Base-by-base conservation (phyloP, 2,888 invertebrate genomes). In the Pollenia angustigena region DNA sequence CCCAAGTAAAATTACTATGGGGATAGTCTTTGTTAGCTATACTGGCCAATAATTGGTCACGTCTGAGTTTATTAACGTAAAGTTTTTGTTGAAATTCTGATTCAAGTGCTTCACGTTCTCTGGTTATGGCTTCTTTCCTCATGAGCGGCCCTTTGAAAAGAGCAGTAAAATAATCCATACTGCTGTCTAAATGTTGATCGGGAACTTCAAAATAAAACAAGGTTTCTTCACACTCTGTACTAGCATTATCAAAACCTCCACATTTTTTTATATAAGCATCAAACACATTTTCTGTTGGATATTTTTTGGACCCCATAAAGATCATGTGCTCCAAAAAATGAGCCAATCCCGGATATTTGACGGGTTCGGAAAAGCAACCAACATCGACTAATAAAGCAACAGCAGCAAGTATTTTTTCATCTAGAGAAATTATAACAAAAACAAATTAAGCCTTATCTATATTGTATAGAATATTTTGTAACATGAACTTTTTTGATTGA, bases 221-320 rank as follows among this genome's bases (percentile, higher is more conserved):
- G 0, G 98, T 98, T 90, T 95, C 95, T 93, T 98, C 98, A 92
- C 96, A 96, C 91, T 97, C 98, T 0, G 98, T 98, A 50, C 96
- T 95, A 0, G 98, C 98, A 92, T 98, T 98, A 91, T 96, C 96
- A 10, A 95, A 96, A 6, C 98, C 98, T 3, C 98, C 98, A 91
- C 96, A 96, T 94, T 96, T 97, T 94, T 95, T 96, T 40, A 97
- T 95, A 89, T 96, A 97, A 1, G 96, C 94, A 93, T 97, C 97
- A 90, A 97, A 97, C 88, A 96, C 96, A 92, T 97, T 97, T 94
- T 98, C 98, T 91, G 95, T 94, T 10, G 97, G 97, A 92, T 96
- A 98, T 91, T 97, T 98, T 90, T 96, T 95, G 89, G 97, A 98
- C 48, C 98, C 98, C 98, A 98, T 98, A 91, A 98, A 98, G 32